phyloP scores from a whole-genome alignment of 2,888 invertebrate species.

The Prostheceraeus crozeri region DNA sequence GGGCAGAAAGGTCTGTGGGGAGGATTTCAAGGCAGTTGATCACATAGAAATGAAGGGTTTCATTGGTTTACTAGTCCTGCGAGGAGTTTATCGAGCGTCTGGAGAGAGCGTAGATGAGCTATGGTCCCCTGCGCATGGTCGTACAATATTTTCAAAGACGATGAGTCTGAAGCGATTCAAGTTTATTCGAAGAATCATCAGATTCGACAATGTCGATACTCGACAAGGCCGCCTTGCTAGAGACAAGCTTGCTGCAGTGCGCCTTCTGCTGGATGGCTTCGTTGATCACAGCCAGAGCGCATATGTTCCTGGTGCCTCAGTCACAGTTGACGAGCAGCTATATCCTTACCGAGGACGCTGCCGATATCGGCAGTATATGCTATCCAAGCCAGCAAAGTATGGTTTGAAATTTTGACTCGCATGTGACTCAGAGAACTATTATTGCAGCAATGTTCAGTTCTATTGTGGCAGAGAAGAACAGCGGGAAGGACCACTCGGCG shows the following conservation, averaged over 20 bases:
- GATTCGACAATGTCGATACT: constrained; percentile 22
- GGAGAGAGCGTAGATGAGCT: too few relatives aligned
- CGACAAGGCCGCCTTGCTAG: constrained; percentile 2
- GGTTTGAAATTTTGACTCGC: constrained; percentile 11
- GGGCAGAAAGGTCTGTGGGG: too few relatives aligned
- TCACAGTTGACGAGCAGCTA: constrained; percentile 15
- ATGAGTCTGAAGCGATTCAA: too few relatives aligned
- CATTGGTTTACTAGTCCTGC: not conserved
- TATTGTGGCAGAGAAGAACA: constrained; percentile 2
- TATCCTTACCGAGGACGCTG: constrained; percentile 14
- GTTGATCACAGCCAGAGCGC: not conserved
- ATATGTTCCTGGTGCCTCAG: constrained; percentile 1
- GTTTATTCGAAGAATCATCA: too few relatives aligned
- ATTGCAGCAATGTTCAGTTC: constrained; percentile 9
- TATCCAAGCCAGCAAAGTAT: constrained; percentile 6
- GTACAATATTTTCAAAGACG: too few relatives aligned
- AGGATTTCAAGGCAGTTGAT: too few relatives aligned
- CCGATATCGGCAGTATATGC: not conserved
- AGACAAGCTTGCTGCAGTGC: constrained; percentile 23
- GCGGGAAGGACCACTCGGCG: constrained; percentile 13
- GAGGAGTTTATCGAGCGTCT: not conserved
- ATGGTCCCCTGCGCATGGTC: too few relatives aligned
- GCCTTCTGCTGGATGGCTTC: constrained; percentile 19
- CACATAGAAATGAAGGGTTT: not conserved
- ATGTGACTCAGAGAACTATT: constrained; percentile 4